Evolutionary conservation across 2,888 invertebrate species (phyloP), one percentile per base, ranked within the genome.

Genomic region (Hylaea fasciaria): DNA sequence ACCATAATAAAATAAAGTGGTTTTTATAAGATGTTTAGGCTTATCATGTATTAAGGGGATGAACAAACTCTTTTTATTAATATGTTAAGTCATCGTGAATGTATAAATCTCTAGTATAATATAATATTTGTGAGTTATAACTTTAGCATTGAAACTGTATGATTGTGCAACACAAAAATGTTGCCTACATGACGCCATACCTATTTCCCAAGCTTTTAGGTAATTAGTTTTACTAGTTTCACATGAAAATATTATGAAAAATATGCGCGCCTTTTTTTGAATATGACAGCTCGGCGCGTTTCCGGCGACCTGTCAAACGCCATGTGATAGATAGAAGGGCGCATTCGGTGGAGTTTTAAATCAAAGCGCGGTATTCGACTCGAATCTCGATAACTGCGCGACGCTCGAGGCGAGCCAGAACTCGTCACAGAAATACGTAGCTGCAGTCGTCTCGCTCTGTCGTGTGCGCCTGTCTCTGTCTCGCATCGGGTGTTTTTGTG

Each of bases 271-370:
- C 86, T 86, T 89, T 87, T 60, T 90, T 88, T 85, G 73, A 84
- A 87, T 85, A 78, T 91, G 92, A 91, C 92, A 91, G 88, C 74
- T 84, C 81, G 76, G 73, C 76, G 82, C 81, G 83, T 87, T 89
- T 89, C 89, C 89, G 88, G 83, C 84, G 89, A 90, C 81, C 92
- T 92, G 92, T 92, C 92, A 92, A 91, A 91, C 89, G 87, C 91
- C 92, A 92, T 91, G 90, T 92, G 92, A 91, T 91, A 89, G 87
- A 91, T 91, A 91, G 90, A 92, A 92, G 92, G 92, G 92, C 90
- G 86, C 90, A 89, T 86, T 91, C 85, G 79, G 81, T 80, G 71
- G 81, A 86, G 90, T 91, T 90, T 90, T 91, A 92, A 92, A 91
- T 91, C 89, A 89, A 90, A 90, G 85, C 88, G 88, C 87, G 84